Evolutionary conservation across 2,797 vertebrate genomes (phyloP).

Genomic region (Pteronotus mesoamericanus): DNA sequence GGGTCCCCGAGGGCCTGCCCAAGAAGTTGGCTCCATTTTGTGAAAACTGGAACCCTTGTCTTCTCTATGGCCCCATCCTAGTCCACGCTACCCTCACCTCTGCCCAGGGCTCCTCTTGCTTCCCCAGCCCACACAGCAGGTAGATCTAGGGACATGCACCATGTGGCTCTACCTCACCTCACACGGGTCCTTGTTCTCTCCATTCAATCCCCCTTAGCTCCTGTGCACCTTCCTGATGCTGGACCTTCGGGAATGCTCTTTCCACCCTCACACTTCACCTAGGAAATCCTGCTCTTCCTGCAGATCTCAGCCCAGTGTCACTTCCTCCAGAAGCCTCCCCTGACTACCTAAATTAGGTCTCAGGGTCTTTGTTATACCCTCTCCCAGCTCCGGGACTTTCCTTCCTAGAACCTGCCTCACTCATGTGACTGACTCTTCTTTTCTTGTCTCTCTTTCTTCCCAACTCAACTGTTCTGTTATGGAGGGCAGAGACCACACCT

Average conservation of each 20-base stretch:
- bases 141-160: background rate
- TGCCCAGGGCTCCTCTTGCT: too few species aligned
- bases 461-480: background rate
- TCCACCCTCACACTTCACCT: background rate
- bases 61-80: too few species aligned
- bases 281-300: background rate
- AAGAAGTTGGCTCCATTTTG: background rate
- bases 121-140: background rate
- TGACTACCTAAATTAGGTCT: background rate
- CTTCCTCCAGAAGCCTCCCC: background rate
- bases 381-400: background rate
- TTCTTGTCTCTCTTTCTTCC: background rate
- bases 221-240: accelerated
- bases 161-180: accelerated
- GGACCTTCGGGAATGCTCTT: background rate
- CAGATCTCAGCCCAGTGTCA: background rate
- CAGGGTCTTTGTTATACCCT: background rate
- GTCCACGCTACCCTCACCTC: background rate
- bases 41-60: background rate
- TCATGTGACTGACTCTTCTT: background rate
- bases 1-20: background rate
- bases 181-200: accelerated
- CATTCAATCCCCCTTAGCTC: accelerated
- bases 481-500: background rate
- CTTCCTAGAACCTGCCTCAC: background rate